Evolutionary conservation across 2,888 invertebrate genomes (phyloP), one percentile per base, ranked within the genome.

Genomic region (Sinentomon sp.): DNA sequence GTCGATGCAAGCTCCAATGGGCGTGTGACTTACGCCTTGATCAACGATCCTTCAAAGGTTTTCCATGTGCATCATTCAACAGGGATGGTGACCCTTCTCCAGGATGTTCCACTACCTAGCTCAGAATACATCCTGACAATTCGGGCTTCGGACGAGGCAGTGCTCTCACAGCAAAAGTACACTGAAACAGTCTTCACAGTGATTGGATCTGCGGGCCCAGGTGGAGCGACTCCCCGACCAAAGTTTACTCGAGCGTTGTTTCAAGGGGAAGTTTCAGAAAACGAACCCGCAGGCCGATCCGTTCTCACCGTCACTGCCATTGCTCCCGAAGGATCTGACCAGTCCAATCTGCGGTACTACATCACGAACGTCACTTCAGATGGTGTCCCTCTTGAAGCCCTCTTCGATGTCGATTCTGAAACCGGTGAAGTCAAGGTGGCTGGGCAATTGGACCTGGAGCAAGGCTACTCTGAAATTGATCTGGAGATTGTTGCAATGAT

Each of bases 1-100:
- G 60, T 74, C 29, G 89, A 92, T 54, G 77, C 77, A 2, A 78
- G 78, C 40, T 75, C 77, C 14, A 89, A 89, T 54, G 87, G 87
- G 13, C 55, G 76, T 39, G 82, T 92, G 16, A 80, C 82, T 3
- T 87, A 87, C 51, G 82, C 82, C 53, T 59, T 85, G 34, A 66
- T 75, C 14, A 68, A 67, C 39, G 75, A 74, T 17, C 70, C 71
- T 44, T 64, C 62, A 41, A 49, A 52, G 22, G 54, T 76, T 38
- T 83, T 85, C 50, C 62, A 66, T 38, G 56, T 85, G 35, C 74
- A 85, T 51, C 66, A 82, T 33, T 73, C 67, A 46, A 70, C 70
- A 10, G 83, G 83, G 5, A 64, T 67, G 9, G 58, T 80, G 36
- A 64, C 64, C 16, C 53, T 76, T 38, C 62, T 63, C 18, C 63